Conservation (phyloP, 2,113 vertebrate species). For the Pyxicephalus adspersus region DNA sequence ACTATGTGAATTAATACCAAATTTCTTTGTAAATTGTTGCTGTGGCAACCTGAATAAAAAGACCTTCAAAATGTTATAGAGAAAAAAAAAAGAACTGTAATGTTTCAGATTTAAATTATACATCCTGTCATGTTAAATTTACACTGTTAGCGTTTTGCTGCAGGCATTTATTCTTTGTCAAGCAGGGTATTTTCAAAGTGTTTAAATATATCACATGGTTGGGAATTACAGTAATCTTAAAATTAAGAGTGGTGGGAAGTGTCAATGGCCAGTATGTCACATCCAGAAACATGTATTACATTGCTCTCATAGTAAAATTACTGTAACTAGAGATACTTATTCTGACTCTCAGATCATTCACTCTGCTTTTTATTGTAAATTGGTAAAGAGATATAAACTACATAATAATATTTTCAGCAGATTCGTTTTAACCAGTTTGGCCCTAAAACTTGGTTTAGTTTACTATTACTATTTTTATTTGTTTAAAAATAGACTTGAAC, state of each 20-base stretch:
- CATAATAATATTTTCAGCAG: too few relatives aligned
- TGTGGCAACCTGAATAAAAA: constrained; percentile 37
- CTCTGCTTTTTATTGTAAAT: too few relatives aligned
- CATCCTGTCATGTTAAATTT: constrained; percentile 47
- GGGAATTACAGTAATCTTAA: constrained; percentile 30
- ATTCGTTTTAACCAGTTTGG: too few relatives aligned
- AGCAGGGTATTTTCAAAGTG: constrained; percentile 11
- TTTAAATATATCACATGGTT: constrained; percentile 14
- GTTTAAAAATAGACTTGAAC: too few relatives aligned
- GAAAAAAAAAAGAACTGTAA: constrained; percentile 14
- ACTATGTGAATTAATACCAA: not conserved
- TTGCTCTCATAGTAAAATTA: not conserved
- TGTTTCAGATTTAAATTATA: constrained; percentile 50
- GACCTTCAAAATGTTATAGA: constrained; percentile 21
- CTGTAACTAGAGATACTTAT: not conserved
- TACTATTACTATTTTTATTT: too few relatives aligned
- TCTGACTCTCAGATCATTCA: not conserved
- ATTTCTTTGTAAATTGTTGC: constrained; percentile 36
- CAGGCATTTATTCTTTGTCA: not conserved
- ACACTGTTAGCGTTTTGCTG: constrained; percentile 6
- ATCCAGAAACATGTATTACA: not conserved
- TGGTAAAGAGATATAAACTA: too few relatives aligned
- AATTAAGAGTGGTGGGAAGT: constrained; percentile 15
- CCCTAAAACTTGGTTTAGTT: too few relatives aligned
- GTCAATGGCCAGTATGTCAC: not conserved